Base-by-base conservation (phyloP, 2,797 vertebrate species). In the Thamnophis elegans region DNA sequence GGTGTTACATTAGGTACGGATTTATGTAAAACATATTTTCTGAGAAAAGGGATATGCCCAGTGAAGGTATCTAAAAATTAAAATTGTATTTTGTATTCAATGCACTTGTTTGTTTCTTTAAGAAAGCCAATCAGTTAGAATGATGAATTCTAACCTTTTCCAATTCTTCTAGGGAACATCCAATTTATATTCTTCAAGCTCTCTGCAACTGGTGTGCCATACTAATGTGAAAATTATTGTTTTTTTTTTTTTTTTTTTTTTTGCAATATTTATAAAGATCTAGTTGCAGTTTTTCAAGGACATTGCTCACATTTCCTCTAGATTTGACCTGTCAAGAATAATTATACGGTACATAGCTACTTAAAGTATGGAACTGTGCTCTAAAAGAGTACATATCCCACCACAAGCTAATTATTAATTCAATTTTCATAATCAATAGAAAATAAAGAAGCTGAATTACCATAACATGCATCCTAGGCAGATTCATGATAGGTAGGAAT, bases 121-220 rank as follows among this genome's bases (percentile, higher is more conserved):
- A 97, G 97, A 97, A 97, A 97, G 94, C 95, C 97, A 97, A 98
- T 98, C 97, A 97, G 97, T 98, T 97, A 98, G 97, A 98, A 98
- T 98, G 98, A 98, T 98, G 96, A 98, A 98, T 98, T 98, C 98
- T 98, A 98, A 98, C 98, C 97, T 98, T 98, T 98, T 98, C 96
- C 58, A 91, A 96, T 98, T 98, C 96, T 98, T 97, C 96, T 93
- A 96, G 96, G 97, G 97, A 98, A 96, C 95, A 97, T 97, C 97
- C 96, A 97, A 97, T 98, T 98, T 97, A 97, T 97, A 98, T 98
- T 98, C 97, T 97, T 97, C 95, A 96, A 94, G 96, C 95, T 95
- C 95, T 96, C 96, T 96, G 94, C 95, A 97, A 97, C 97, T 96
- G 94, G 97, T 94, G 97, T 94, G 88, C 95, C 96, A 97, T 98